Conservation (phyloP, 2,113 vertebrate genomes). For the Myotis yumanensis region DNA sequence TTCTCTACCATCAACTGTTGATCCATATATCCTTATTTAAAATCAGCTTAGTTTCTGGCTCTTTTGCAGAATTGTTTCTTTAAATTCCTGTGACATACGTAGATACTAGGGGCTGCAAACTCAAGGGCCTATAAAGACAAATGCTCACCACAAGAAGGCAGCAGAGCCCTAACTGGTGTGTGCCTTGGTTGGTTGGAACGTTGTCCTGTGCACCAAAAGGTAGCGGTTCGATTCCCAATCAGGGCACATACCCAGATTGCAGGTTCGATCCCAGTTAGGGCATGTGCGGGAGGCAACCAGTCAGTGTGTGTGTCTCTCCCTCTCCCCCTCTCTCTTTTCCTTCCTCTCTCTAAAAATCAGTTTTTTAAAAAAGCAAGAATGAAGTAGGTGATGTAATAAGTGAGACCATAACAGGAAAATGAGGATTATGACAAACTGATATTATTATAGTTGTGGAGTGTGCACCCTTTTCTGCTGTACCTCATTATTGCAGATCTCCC, state of each 20-base stretch:
- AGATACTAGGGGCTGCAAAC: neutral
- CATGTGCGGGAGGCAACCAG: neutral
- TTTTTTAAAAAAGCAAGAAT: neutral
- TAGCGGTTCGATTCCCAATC: neutral
- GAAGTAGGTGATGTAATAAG: neutral
- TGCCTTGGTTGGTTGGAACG: neutral
- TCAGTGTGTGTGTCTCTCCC: neutral
- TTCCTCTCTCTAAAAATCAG: neutral
- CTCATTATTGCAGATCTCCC: neutral
- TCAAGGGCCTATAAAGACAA: neutral
- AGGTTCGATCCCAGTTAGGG: neutral
- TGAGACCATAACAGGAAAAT: neutral
- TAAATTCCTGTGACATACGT: neutral
- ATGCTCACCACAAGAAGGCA: neutral
- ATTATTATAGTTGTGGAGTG: neutral
- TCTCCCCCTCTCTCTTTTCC: neutral
- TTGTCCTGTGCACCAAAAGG: neutral
- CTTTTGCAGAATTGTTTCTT: conserved; percentile 21
- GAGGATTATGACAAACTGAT: neutral
- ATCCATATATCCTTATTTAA: neutral
- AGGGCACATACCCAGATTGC: neutral
- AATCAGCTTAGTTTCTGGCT: neutral
- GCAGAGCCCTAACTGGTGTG: neutral
- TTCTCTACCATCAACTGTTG: neutral
- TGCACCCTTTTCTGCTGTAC: neutral